A percentile compares a stretch with the other conserved stretches of the same genome.
Conservation (phyloP, 1,140 invertebrate genomes). For the Palaemon carinicauda region DNA sequence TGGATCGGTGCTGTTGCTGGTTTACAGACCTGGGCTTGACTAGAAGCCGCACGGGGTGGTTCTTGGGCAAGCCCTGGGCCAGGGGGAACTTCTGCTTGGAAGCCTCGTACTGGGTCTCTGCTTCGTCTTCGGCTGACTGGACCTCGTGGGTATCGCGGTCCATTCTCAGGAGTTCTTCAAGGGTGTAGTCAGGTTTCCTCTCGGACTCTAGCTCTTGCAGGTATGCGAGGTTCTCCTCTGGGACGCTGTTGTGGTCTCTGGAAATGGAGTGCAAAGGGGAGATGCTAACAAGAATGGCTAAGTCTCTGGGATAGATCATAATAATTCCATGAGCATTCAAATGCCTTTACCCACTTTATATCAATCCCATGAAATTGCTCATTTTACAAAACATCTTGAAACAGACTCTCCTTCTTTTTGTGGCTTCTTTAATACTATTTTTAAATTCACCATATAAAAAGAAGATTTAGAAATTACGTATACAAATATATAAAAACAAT, state of each 20-base stretch:
- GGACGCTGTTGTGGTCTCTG: conserved; percentile 39
- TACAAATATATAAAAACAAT: too few species aligned
- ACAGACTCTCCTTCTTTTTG: too few species aligned
- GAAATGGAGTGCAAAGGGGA: background rate
- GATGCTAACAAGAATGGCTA: background rate
- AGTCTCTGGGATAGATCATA: background rate
- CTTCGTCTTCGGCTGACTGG: background rate
- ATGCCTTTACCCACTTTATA: background rate
- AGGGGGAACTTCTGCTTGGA: background rate
- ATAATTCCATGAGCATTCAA: background rate
- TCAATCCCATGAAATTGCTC: too few species aligned
- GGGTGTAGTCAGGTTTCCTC: background rate
- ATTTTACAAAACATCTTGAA: too few species aligned
- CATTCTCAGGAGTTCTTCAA: conserved; percentile 22
- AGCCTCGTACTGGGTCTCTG: too few species aligned
- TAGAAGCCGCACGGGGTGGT: conserved; percentile 42
- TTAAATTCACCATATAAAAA: too few species aligned
- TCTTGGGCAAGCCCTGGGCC: background rate
- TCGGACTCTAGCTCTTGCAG: background rate
- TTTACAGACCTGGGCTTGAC: background rate
- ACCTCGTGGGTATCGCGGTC: background rate
- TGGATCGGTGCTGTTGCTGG: background rate
- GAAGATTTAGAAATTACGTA: too few species aligned
- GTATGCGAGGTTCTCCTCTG: background rate
- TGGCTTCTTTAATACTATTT: too few species aligned